Evolutionary conservation across 2,797 vertebrate genomes (phyloP).

Genomic region (Poeciliopsis presidionis): DNA sequence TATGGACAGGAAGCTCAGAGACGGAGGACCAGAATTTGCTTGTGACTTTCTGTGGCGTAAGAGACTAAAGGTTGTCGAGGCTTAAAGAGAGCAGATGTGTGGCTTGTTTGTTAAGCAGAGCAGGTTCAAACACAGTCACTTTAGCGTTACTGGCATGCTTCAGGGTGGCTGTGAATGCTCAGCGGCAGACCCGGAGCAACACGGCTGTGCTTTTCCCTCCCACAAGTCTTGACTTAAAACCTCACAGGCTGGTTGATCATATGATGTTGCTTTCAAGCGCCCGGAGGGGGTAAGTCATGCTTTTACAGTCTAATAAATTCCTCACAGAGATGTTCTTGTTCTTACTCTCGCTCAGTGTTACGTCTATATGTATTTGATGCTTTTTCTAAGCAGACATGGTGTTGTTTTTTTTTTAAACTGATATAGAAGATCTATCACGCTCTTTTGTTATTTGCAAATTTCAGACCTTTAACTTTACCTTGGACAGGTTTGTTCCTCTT

Average conservation of each 20-base stretch:
- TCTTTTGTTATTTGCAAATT: slow-evolving; percentile 2
- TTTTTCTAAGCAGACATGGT: not conserved
- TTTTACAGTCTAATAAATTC: slow-evolving; percentile 37
- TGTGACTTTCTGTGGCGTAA: slow-evolving; percentile 35
- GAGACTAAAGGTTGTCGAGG: slow-evolving; percentile 25
- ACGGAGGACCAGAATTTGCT: slow-evolving; percentile 37
- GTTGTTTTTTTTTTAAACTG: not conserved
- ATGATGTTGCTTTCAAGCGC: slow-evolving; percentile 64
- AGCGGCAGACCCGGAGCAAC: slow-evolving; percentile 28
- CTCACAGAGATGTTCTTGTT: slow-evolving; percentile 20
- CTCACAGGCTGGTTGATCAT: slow-evolving; percentile 64
- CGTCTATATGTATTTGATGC: not conserved
- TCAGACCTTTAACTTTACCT: slow-evolving; percentile 32
- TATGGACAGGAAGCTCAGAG: slow-evolving; percentile 45
- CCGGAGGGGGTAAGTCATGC: slow-evolving; percentile 70
- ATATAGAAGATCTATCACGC: not conserved
- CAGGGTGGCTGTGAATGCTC: slow-evolving; percentile 35
- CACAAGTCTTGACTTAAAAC: slow-evolving; percentile 49
- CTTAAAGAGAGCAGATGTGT: slow-evolving; percentile 41
- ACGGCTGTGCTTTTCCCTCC: slow-evolving; percentile 42
- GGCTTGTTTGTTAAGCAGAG: slow-evolving; percentile 50
- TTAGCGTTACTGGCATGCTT: slow-evolving; percentile 39
- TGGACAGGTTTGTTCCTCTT: slow-evolving; percentile 31
- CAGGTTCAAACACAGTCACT: slow-evolving; percentile 38
- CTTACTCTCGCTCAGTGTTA: not conserved